Evolutionary conservation across 2,888 invertebrate species (phyloP).

Genomic region (Pyrochroa serraticornis): DNA sequence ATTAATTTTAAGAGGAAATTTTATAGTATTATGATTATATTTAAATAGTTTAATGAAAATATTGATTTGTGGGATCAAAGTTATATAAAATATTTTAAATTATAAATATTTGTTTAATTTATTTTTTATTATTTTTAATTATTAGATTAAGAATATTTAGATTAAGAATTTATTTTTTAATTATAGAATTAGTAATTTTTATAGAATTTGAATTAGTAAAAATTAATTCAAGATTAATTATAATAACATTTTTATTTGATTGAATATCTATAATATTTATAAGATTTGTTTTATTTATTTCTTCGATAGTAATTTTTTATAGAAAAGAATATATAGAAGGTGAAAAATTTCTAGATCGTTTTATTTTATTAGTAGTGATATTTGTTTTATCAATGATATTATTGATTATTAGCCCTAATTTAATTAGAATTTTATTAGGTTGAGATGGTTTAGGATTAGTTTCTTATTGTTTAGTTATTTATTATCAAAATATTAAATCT

Average conservation of each 20-base stretch:
- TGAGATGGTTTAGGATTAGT: slow-evolving; percentile 65
- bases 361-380: slow-evolving; percentile 69
- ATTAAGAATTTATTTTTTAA: slow-evolving; percentile 51
- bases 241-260: slow-evolving; percentile 67
- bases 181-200: slow-evolving; percentile 61
- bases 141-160: slow-evolving; percentile 56
- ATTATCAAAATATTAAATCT: slow-evolving; percentile 72
- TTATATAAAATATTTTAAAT: slow-evolving; percentile 60
- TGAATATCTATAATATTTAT: slow-evolving; percentile 70
- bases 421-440: slow-evolving; percentile 21
- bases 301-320: slow-evolving; percentile 69
- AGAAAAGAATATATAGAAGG: slow-evolving; percentile 67
- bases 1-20: slow-evolving; percentile 64
- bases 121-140: slow-evolving; percentile 61
- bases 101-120: slow-evolving; percentile 62
- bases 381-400: slow-evolving; percentile 72
- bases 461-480: slow-evolving; percentile 77
- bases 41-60: slow-evolving; percentile 73
- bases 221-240: slow-evolving; percentile 60
- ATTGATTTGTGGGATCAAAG: slow-evolving; percentile 71
- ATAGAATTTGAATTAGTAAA: slow-evolving; percentile 64
- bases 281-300: slow-evolving; percentile 69
- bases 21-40: slow-evolving; percentile 61
- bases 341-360: slow-evolving; percentile 66
- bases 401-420: slow-evolving; percentile 66